phyloP scores from a whole-genome alignment of 2,888 invertebrate genomes.

The Drosophila mettleri region DNA sequence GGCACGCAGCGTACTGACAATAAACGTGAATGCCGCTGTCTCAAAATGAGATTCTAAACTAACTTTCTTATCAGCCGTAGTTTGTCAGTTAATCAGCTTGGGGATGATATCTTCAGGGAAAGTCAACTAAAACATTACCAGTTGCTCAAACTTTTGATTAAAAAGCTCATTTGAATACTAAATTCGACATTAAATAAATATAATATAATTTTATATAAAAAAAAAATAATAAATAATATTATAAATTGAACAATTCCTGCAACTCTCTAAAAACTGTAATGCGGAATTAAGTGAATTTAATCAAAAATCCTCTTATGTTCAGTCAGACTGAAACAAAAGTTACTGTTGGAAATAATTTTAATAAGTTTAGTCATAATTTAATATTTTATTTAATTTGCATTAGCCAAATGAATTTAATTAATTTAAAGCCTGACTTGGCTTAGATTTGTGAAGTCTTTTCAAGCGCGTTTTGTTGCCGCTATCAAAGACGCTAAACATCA shows the following conservation, averaged over 20 bases:
- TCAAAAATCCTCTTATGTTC: not conserved
- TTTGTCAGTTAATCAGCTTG: constrained; percentile 33
- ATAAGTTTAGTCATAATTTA: not conserved
- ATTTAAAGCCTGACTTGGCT: not conserved
- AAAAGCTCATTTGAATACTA: constrained; percentile 8
- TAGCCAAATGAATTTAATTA: not conserved
- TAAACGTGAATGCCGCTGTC: constrained; percentile 40
- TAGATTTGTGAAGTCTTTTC: not conserved
- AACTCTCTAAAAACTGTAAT: too few species aligned
- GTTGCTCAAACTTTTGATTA: constrained; percentile 8
- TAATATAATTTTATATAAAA: not conserved
- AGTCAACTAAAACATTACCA: constrained; percentile 7
- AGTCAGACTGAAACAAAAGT: not conserved
- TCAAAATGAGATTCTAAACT: constrained; percentile 37
- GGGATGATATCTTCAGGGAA: not conserved
- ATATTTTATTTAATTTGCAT: not conserved
- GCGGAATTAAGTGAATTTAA: not conserved
- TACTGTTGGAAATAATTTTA: not conserved
- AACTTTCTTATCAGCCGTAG: constrained; percentile 42
- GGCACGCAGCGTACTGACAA: constrained; percentile 60
- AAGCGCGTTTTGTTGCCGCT: too few species aligned
- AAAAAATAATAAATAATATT: too few species aligned
- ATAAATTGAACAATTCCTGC: too few species aligned
- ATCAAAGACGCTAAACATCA: not conserved
- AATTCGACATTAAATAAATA: not conserved